These are phyloP conservation scores for Aleadryas rufinucha DNA, from an alignment of 2,113 vertebrate genomes.

Conservation along the genomic window DNA sequence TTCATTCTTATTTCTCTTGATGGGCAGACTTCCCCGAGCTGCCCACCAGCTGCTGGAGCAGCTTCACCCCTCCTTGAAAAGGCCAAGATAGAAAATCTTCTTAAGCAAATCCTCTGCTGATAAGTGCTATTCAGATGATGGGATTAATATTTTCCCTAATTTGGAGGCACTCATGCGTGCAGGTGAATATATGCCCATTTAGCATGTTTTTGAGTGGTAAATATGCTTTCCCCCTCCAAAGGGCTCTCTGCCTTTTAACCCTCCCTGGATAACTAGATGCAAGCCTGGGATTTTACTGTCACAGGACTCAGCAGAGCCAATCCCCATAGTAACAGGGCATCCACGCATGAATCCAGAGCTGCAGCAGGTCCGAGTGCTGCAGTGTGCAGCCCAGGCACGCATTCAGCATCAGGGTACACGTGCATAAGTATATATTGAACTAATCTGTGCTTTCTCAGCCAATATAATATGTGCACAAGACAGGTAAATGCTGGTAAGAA, in stretches of 20 bases:
- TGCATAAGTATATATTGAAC: background rate
- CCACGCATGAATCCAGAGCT: background rate
- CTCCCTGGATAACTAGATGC: background rate
- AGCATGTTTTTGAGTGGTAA: background rate
- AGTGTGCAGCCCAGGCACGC: background rate
- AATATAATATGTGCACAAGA: background rate
- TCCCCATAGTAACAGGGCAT: constrained; percentile 31
- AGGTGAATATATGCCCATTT: constrained; percentile 20
- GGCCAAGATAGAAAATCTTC: constrained; percentile 34
- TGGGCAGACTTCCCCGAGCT: background rate
- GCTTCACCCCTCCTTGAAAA: background rate
- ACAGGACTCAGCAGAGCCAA: background rate
- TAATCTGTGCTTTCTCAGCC: background rate
- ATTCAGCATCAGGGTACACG: background rate
- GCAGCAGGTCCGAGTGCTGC: background rate
- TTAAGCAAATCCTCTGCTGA: constrained; percentile 27
- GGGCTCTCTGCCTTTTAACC: constrained; percentile 33
- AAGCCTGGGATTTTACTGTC: background rate
- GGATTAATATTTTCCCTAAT: constrained; percentile 30
- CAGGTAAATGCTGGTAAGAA: background rate
- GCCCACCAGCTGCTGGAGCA: background rate
- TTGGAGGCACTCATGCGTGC: background rate
- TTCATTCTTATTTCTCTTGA: background rate
- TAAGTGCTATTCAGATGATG: constrained; percentile 24
- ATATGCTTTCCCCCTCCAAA: background rate